Conservation (phyloP, 1,140 invertebrate genomes). For the Dendroctonus ponderosae region DNA sequence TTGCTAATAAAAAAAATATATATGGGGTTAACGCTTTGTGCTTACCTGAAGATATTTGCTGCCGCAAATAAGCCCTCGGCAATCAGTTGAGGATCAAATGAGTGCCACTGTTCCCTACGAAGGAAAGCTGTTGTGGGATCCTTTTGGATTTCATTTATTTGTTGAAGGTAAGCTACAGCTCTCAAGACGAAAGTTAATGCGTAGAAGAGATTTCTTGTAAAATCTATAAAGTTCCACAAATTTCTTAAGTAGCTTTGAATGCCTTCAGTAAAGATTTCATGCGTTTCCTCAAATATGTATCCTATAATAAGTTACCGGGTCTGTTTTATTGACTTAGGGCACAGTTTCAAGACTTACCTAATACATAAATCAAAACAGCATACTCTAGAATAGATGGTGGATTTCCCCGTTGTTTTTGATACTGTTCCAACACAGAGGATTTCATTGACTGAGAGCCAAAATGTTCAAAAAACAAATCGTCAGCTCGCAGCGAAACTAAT, state of each 20-base stretch:
- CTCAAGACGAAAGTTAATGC: conserved; percentile 74
- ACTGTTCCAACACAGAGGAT: conserved; percentile 58
- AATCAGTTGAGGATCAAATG: conserved; percentile 91
- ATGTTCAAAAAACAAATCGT: conserved; percentile 69
- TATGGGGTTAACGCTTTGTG: not conserved
- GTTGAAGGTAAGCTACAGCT: conserved; percentile 74
- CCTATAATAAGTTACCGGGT: conserved; percentile 53
- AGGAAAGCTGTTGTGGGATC: conserved; percentile 69
- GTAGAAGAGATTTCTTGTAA: conserved; percentile 84
- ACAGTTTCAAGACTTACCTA: conserved; percentile 56
- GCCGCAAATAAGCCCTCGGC: conserved; percentile 93
- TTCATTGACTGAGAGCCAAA: conserved; percentile 69
- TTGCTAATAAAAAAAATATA: too few species aligned
- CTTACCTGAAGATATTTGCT: conserved; percentile 84
- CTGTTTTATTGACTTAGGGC: not conserved
- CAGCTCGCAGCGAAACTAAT: conserved; percentile 81
- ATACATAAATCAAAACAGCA: conserved; percentile 72
- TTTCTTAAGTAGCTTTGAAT: conserved; percentile 81
- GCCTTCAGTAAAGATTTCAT: conserved; percentile 84
- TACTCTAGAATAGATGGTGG: conserved; percentile 75
- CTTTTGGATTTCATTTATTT: conserved; percentile 63
- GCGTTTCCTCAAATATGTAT: conserved; percentile 88
- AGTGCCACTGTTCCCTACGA: conserved; percentile 83
- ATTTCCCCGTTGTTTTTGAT: conserved; percentile 72
- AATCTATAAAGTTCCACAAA: conserved; percentile 97